phyloP scores from a whole-genome alignment of 2,888 invertebrate genomes.

The Shargacucullia verbasci region DNA sequence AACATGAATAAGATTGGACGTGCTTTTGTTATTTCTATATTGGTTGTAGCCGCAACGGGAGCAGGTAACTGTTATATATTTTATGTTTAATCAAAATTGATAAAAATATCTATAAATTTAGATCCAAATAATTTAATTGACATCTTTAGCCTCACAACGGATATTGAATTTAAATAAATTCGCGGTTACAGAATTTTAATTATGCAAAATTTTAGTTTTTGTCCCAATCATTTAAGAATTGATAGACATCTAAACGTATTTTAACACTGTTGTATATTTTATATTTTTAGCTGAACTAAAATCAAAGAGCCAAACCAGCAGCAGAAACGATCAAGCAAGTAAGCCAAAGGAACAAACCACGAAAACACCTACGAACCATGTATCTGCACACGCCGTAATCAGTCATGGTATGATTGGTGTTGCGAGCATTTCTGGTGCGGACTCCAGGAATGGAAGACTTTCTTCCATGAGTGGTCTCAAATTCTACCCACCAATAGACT shows the following conservation, averaged over 20 bases:
- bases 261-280: conserved; percentile 4
- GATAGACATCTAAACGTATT: background rate
- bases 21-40: conserved; percentile 53
- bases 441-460: conserved; percentile 72
- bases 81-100: conserved; percentile 16
- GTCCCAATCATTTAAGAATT: background rate
- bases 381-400: conserved; percentile 28
- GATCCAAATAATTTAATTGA: conserved; percentile 10
- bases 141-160: conserved; percentile 13
- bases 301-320: conserved; percentile 29
- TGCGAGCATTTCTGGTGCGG: conserved; percentile 69
- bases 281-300: conserved; percentile 44
- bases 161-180: conserved; percentile 23
- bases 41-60: conserved; percentile 46
- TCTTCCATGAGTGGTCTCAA: conserved; percentile 72
- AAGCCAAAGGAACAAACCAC: conserved; percentile 21
- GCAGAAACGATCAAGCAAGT: conserved; percentile 23
- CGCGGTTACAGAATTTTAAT: background rate
- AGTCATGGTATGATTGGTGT: conserved; percentile 64
- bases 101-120: conserved; percentile 10
- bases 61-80: conserved; percentile 61
- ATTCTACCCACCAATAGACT: conserved; percentile 62
- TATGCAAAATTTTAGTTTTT: background rate
- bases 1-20: conserved; percentile 67
- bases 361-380: conserved; percentile 22